Conservation (phyloP, 2,797 vertebrate genomes). For the Rhinella marina region DNA sequence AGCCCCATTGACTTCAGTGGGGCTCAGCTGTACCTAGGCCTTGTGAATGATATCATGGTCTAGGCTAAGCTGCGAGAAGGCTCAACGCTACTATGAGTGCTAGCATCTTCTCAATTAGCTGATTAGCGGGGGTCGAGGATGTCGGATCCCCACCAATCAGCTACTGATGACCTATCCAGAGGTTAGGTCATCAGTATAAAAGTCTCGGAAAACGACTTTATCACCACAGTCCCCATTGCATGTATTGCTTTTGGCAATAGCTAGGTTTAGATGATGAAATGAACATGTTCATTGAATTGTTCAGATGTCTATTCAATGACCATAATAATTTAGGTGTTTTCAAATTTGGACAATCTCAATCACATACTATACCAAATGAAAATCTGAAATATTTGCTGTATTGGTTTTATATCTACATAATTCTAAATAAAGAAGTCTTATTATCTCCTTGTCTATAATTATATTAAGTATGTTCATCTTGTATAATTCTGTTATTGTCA, state of each 20-base stretch:
- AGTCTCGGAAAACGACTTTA: too few relatives aligned
- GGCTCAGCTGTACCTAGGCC: too few relatives aligned
- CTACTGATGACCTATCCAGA: too few relatives aligned
- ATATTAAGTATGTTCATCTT: background rate
- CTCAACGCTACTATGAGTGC: too few relatives aligned
- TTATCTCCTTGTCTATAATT: background rate
- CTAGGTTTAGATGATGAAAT: background rate
- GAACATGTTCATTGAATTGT: background rate
- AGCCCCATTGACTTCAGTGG: too few relatives aligned
- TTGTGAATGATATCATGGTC: too few relatives aligned
- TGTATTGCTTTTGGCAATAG: background rate
- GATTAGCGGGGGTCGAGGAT: too few relatives aligned
- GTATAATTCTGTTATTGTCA: background rate
- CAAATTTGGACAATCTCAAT: background rate
- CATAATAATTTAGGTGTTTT: background rate
- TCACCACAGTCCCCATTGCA: background rate
- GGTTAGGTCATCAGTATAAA: too few relatives aligned
- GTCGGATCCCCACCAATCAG: too few relatives aligned
- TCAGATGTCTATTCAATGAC: background rate
- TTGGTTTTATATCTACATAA: slow-evolving; percentile 7
- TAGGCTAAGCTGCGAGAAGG: too few relatives aligned
- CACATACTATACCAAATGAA: background rate
- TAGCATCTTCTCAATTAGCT: too few relatives aligned
- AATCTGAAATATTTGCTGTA: background rate
- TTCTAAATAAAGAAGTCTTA: slow-evolving; percentile 7